Base-by-base conservation (phyloP, 37 sponge, comb jelly and placozoan species). In the Oopsacas minuta region DNA sequence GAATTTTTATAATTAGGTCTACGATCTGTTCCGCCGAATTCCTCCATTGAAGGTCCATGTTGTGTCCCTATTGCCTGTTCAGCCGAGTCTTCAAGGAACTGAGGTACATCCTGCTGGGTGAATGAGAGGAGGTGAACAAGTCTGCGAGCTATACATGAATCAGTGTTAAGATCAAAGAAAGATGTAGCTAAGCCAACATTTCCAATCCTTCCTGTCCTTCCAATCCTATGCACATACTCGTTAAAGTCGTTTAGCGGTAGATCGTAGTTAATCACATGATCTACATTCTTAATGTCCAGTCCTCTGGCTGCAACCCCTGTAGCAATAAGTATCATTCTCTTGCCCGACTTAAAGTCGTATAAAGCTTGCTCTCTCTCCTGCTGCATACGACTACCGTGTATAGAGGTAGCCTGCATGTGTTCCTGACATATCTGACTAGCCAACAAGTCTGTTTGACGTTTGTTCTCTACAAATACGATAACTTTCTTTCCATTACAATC, bases 251-350 rank as follows among this genome's bases (percentile, higher is more conserved):
- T 89, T 5, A 25, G 75, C 15, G 99, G 99, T 35, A 98, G 87
- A 84, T 98, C 99, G 90, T 92, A 98, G 91, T 98, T 98, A 52
- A 98, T 90, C 37, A 98, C 99, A 88, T 98, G 99, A 51, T 95
- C 93, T 35, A 98, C 99, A 81, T 98, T 95, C 23, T 94, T 89
- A 39, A 98, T 98, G 86, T 98, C 99, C 15, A 98, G 88, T 23
- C 99, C 99, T 30, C 99, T 88, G 32, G 96, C 99, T 52, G 99
- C 99, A 37, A 98, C 99, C 52, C 96, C 99, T 35, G 99, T 98
- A 0, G 99, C 99, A 15, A 98, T 96, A 0, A 98, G 89, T 0
- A 98, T 89, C 15, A 94, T 92, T 5, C 89, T 92, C 35, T 87
- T 35, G 0, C 92, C 96, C 53, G 88, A 89, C 61, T 86, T 92